These are phyloP conservation scores for Leptinotarsa texana DNA, from an alignment of 1,140 invertebrate species.

Conservation along the genomic window DNA sequence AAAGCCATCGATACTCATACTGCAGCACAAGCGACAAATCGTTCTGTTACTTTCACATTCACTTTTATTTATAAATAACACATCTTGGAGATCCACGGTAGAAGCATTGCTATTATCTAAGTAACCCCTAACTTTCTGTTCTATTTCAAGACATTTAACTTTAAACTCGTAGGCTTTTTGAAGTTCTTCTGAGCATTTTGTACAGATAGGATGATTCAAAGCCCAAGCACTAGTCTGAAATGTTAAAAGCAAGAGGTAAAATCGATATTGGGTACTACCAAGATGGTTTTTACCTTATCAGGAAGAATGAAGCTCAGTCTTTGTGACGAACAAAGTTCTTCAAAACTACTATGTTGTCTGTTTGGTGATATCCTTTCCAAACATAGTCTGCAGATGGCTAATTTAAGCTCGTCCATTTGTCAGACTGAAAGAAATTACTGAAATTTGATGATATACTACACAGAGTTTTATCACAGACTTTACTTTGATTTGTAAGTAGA, in stretches of 20 bases:
- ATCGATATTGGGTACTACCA: not conserved
- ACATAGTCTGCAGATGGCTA: not conserved
- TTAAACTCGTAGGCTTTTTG: not conserved
- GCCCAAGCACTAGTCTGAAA: not conserved
- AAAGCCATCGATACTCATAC: not conserved
- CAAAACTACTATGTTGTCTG: not conserved
- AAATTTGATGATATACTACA: too few species aligned
- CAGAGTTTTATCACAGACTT: too few species aligned
- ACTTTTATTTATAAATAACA: not conserved
- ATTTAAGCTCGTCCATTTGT: not conserved
- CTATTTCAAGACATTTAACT: constrained; percentile 1
- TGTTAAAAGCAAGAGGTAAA: not conserved
- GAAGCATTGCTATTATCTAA: not conserved
- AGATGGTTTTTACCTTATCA: not conserved
- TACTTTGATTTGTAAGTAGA: too few species aligned
- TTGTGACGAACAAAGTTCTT: not conserved
- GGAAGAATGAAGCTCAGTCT: not conserved
- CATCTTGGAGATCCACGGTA: not conserved
- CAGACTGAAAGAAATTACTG: too few species aligned
- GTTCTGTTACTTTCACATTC: not conserved
- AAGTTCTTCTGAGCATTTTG: not conserved
- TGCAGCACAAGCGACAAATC: not conserved
- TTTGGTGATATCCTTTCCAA: not conserved
- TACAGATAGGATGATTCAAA: not conserved
- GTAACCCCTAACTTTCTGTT: not conserved